Evolutionary conservation across 2,888 invertebrate species (phyloP).

Genomic region (Ornithoptera priamus): DNA sequence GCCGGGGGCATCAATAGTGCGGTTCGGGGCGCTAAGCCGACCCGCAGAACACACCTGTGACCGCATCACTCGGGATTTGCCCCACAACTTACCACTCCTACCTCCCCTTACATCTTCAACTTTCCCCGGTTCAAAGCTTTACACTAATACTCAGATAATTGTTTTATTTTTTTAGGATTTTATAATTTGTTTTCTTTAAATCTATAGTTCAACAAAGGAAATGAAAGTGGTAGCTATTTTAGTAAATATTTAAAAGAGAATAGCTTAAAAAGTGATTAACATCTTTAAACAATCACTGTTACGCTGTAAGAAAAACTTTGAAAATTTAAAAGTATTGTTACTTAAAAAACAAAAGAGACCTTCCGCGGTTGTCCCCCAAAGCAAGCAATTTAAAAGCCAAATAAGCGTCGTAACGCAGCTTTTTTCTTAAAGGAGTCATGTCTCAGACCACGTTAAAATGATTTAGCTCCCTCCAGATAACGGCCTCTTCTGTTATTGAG

Average conservation of each 20-base stretch:
- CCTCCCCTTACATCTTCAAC: conserved; percentile 7
- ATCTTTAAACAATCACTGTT: neutral
- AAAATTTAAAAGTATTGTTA: conserved; percentile 26
- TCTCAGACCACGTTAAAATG: conserved; percentile 76
- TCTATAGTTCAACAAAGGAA: too few species aligned
- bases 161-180: neutral
- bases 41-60: conserved; percentile 56
- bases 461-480: conserved; percentile 77
- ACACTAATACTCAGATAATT: conserved; percentile 17
- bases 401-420: conserved; percentile 59
- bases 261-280: neutral
- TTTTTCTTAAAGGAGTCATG: conserved; percentile 66
- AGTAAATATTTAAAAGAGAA: neutral
- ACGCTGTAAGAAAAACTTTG: conserved; percentile 1
- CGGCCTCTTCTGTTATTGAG: conserved; percentile 63
- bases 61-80: conserved; percentile 46
- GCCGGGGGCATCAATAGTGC: conserved; percentile 49
- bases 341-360: conserved; percentile 40
- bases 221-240: too few species aligned
- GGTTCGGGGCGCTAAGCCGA: conserved; percentile 47
- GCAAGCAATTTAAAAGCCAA: conserved; percentile 60
- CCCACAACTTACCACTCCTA: conserved; percentile 34
- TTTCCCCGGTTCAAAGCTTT: conserved; percentile 19
- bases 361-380: conserved; percentile 43
- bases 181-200: neutral